These are phyloP conservation scores for Ochropacha duplaris DNA, from an alignment of 2,888 invertebrate species.

Conservation along the genomic window DNA sequence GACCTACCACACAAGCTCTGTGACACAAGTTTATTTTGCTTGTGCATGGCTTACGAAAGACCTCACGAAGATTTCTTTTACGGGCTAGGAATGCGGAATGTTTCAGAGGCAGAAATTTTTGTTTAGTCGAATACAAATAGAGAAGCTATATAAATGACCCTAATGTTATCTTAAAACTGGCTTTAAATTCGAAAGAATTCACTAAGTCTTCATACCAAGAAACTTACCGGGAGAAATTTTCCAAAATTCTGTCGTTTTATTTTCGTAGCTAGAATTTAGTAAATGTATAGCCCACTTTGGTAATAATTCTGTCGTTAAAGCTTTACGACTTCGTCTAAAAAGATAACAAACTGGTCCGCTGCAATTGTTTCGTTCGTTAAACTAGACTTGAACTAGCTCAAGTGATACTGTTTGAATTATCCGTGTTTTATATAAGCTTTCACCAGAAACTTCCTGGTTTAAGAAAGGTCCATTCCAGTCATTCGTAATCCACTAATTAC, in stretches of 20 bases:
- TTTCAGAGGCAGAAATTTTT: no score
- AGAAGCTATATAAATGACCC: no score
- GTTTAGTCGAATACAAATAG: no score
- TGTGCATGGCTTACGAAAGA: background rate
- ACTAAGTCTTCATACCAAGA: no score
- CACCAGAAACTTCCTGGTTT: background rate
- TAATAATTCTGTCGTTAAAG: background rate
- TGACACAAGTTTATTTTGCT: background rate
- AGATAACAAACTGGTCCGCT: background rate
- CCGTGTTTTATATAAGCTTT: background rate
- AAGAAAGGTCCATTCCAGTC: no score
- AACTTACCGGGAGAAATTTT: no score
- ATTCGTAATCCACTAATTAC: no score
- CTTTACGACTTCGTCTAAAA: background rate
- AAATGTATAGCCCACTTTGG: background rate
- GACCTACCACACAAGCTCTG: conserved; percentile 38
- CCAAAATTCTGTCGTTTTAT: background rate
- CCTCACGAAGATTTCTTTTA: no score
- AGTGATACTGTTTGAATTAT: background rate
- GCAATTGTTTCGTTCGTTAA: background rate
- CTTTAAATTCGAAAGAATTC: no score
- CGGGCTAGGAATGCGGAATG: no score
- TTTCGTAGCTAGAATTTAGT: background rate
- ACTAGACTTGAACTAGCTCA: background rate
- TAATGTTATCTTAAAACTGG: no score